These are phyloP conservation scores for Athalia cordata DNA, from an alignment of 2,888 invertebrate species.

Conservation along the genomic window DNA sequence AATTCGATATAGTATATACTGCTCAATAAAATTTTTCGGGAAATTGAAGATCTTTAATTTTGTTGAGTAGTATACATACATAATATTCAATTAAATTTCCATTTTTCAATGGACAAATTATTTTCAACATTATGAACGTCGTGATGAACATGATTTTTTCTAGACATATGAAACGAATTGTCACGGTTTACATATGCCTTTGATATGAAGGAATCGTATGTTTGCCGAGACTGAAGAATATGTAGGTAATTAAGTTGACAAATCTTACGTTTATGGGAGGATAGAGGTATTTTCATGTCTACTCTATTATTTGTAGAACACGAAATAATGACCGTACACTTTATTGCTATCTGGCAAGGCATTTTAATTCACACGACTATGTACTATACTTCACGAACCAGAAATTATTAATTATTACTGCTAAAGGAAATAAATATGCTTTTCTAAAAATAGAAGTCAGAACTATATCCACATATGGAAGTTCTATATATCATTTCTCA, in stretches of 20 bases:
- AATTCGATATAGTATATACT: too few species aligned
- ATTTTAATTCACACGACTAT: not conserved
- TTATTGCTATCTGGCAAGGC: not conserved
- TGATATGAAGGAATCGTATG: not conserved
- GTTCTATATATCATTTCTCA: not conserved
- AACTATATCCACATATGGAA: not conserved
- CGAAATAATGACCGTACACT: slow-evolving; percentile 2
- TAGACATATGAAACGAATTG: not conserved
- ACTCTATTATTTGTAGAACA: slow-evolving; percentile 5
- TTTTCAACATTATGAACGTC: too few species aligned
- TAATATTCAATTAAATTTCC: too few species aligned
- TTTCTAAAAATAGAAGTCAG: not conserved
- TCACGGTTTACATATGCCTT: not conserved
- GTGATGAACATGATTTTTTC: too few species aligned
- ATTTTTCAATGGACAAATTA: too few species aligned
- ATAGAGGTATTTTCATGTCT: slow-evolving; percentile 1
- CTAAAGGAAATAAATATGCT: not conserved
- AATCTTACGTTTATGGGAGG: not conserved
- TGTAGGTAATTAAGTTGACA: not conserved
- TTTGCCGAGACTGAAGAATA: not conserved
- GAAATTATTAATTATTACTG: not conserved
- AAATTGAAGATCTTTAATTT: too few species aligned
- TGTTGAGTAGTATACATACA: too few species aligned
- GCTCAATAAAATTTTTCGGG: too few species aligned
- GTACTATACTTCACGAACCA: not conserved